Conservation (phyloP, 1,140 invertebrate genomes). For the Drosophila sp. region DNA sequence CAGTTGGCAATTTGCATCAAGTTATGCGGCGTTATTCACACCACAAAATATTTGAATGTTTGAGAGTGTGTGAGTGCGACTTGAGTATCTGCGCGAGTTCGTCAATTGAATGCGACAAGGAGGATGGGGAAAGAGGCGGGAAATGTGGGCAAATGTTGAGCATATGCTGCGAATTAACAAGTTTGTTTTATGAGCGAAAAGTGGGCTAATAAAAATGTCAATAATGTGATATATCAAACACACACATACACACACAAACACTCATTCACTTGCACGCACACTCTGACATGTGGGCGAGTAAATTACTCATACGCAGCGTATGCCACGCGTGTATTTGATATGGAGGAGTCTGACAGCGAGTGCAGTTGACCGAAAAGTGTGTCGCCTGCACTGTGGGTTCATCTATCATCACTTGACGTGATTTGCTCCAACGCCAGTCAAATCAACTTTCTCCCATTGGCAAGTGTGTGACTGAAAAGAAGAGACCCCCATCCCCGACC, state of each 20-base stretch:
- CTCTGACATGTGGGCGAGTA: slow-evolving; percentile 22
- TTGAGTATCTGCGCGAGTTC: slow-evolving; percentile 14
- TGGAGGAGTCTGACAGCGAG: slow-evolving; percentile 25
- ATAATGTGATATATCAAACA: slow-evolving; percentile 48
- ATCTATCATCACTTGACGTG: slow-evolving; percentile 74
- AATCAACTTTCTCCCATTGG: slow-evolving; percentile 43
- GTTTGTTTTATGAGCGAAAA: slow-evolving; percentile 62
- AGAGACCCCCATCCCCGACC: background rate
- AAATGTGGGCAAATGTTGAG: slow-evolving; percentile 23
- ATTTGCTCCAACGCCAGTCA: slow-evolving; percentile 65
- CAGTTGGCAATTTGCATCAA: slow-evolving; percentile 39
- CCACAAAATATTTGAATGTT: background rate
- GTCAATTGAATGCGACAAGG: background rate
- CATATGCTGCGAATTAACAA: slow-evolving; percentile 76
- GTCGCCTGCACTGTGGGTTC: slow-evolving; percentile 63
- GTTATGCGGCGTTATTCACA: slow-evolving; percentile 37
- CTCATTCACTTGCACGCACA: too few relatives aligned
- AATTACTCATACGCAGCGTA: slow-evolving; percentile 70
- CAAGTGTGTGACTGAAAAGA: too few relatives aligned
- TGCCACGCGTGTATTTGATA: slow-evolving; percentile 42
- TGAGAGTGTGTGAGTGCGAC: background rate
- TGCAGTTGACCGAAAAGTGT: slow-evolving; percentile 66
- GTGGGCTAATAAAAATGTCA: slow-evolving; percentile 74
- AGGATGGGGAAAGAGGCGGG: background rate
- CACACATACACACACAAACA: slow-evolving; percentile 3